Percentiles rank a stretch among this genome's conserved stretches.
These are phyloP conservation scores for Synergus gifuensis DNA, from an alignment of 2,888 invertebrate genomes.

Conservation along the genomic window DNA sequence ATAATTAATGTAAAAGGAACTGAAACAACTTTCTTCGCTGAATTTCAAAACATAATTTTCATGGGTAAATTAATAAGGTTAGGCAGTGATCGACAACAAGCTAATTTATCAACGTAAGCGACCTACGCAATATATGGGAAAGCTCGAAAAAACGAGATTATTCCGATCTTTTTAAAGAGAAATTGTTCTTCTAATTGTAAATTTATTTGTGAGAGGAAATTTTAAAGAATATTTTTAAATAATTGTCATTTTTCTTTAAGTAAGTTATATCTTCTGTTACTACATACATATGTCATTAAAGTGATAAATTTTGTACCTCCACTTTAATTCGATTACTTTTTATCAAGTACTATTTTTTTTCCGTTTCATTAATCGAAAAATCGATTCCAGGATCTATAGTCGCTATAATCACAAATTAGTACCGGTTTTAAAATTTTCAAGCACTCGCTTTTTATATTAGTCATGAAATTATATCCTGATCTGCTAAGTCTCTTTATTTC, in stretches of 20 bases:
- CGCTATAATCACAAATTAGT: conserved; percentile 1
- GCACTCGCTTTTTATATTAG: not conserved
- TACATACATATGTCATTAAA: too few species aligned
- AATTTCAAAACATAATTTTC: not conserved
- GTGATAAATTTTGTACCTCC: too few species aligned
- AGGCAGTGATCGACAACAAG: conserved; percentile 3
- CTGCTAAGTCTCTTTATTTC: not conserved
- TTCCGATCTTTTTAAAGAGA: too few species aligned
- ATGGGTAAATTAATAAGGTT: not conserved
- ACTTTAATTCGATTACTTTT: not conserved
- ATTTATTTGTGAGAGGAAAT: too few species aligned
- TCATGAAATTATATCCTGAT: not conserved
- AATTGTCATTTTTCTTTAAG: too few species aligned
- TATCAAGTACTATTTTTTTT: not conserved
- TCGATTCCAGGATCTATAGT: not conserved
- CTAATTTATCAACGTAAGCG: conserved; percentile 5
- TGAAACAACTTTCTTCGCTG: not conserved
- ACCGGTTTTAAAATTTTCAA: not conserved
- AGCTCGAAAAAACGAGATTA: too few species aligned
- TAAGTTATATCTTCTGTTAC: too few species aligned
- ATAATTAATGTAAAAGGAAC: not conserved
- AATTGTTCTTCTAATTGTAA: too few species aligned
- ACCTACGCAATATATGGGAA: too few species aligned
- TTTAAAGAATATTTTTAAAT: too few species aligned
- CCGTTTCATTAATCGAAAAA: not conserved